phyloP scores from a whole-genome alignment of 1,140 invertebrate genomes.

The Phortica variegata region DNA sequence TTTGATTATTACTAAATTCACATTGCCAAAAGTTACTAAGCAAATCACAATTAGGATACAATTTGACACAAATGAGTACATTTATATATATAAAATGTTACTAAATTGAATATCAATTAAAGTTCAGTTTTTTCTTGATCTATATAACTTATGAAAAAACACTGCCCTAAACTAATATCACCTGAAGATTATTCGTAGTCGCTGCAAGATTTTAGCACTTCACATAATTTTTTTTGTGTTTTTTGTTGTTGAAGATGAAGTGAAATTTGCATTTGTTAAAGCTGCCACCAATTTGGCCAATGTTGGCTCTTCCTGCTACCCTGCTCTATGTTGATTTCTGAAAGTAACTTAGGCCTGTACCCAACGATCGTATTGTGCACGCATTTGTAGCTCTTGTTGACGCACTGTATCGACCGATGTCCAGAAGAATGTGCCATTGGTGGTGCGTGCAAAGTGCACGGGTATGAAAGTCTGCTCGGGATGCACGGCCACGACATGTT shows the following conservation, averaged over 20 bases:
- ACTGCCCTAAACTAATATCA: conserved; percentile 49
- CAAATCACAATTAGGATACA: conserved; percentile 27
- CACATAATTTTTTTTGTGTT: conserved; percentile 24
- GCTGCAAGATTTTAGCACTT: conserved; percentile 14
- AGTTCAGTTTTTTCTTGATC: neutral
- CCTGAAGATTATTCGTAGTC: conserved; percentile 56
- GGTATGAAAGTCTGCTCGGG: conserved; percentile 65
- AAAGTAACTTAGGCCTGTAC: conserved; percentile 62
- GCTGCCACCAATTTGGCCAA: conserved; percentile 58
- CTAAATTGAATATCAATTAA: conserved; percentile 25
- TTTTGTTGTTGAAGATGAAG: conserved; percentile 29
- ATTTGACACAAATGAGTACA: conserved; percentile 28
- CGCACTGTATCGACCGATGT: conserved; percentile 59
- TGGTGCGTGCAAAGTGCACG: conserved; percentile 66
- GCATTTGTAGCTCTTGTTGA: conserved; percentile 61
- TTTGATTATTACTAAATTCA: conserved; percentile 21
- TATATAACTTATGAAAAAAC: conserved; percentile 5
- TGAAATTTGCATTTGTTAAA: conserved; percentile 60
- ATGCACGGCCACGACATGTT: conserved; percentile 61
- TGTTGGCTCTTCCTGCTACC: neutral
- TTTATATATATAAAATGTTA: conserved; percentile 10
- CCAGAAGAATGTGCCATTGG: conserved; percentile 71
- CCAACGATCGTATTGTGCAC: conserved; percentile 62
- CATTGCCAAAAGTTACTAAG: conserved; percentile 21
- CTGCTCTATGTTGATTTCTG: conserved; percentile 21